Conservation (phyloP, 2,888 invertebrate species). For the Cyaniris semiargus region DNA sequence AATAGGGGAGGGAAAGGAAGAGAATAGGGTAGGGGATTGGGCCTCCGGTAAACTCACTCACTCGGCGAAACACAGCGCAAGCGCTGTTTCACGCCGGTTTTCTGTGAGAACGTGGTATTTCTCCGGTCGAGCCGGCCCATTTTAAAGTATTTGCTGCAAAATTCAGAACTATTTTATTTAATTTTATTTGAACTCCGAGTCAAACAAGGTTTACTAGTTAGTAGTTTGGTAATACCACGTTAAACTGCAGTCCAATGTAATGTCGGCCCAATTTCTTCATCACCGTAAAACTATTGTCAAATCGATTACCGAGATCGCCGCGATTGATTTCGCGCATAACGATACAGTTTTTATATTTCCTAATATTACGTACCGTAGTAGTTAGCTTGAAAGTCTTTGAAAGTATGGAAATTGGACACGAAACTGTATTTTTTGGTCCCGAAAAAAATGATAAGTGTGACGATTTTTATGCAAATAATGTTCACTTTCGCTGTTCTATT, state of each 20-base stretch:
- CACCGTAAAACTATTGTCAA: slow-evolving; percentile 26
- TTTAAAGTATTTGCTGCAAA: too few species aligned
- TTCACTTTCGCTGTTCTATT: not conserved
- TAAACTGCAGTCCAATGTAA: not conserved
- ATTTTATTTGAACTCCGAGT: too few species aligned
- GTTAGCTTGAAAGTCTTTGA: slow-evolving; percentile 7
- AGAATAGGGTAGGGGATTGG: too few species aligned
- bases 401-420: not conserved
- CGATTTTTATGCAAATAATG: not conserved
- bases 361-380: not conserved
- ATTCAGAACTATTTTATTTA: too few species aligned
- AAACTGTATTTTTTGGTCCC: not conserved
- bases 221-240: too few species aligned
- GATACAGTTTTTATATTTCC: slow-evolving; percentile 25
- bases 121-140: too few species aligned
- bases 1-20: too few species aligned
- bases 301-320: slow-evolving; percentile 7
- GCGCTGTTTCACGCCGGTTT: too few species aligned
- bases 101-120: too few species aligned
- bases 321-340: slow-evolving; percentile 27
- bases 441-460: not conserved
- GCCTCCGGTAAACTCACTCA: too few species aligned
- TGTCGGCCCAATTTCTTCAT: slow-evolving; percentile 8
- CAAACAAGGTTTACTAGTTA: too few species aligned
- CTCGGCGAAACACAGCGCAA: too few species aligned